Evolutionary conservation across 2,888 invertebrate genomes (phyloP).

Genomic region (Xylota sylvarum): DNA sequence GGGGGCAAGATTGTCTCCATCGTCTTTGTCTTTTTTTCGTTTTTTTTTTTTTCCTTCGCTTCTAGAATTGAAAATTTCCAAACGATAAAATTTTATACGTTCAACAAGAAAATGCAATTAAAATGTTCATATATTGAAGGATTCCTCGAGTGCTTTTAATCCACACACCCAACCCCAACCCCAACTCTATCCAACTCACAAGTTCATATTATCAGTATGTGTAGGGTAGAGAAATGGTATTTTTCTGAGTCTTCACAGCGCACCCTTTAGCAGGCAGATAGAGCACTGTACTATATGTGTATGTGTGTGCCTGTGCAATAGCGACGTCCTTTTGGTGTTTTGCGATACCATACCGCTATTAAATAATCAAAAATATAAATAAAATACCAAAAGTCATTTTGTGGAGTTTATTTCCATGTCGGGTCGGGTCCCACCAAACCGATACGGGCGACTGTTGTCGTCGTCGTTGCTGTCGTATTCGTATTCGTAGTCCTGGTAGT

Average conservation of each 20-base stretch:
- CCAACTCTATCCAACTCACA: background rate
- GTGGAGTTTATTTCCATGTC: conserved; percentile 72
- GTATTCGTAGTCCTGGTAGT: conserved; percentile 27
- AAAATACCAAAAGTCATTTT: conserved; percentile 77
- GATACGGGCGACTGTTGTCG: conserved; percentile 33
- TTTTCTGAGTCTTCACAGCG: conserved; percentile 50
- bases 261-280: conserved; percentile 57
- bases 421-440: conserved; percentile 50
- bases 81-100: conserved; percentile 83
- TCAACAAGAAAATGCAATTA: conserved; percentile 77
- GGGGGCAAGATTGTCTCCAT: conserved; percentile 56
- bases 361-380: conserved; percentile 77
- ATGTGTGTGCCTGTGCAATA: conserved; percentile 40
- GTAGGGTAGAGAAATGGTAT: conserved; percentile 53
- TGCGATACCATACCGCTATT: conserved; percentile 76
- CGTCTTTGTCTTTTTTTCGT: conserved; percentile 9
- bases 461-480: conserved; percentile 14
- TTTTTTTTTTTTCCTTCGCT: conserved; percentile 49
- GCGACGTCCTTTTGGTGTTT: conserved; percentile 73
- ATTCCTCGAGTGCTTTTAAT: conserved; percentile 77
- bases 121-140: conserved; percentile 77
- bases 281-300: conserved; percentile 16
- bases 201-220: conserved; percentile 32
- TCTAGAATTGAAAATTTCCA: conserved; percentile 82
- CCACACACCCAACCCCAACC: conserved; percentile 57